A percentile compares a stretch with the other conserved stretches of the same genome.
phyloP scores from a whole-genome alignment of 2,113 vertebrate species.

The Chinchilla lanigera region DNA sequence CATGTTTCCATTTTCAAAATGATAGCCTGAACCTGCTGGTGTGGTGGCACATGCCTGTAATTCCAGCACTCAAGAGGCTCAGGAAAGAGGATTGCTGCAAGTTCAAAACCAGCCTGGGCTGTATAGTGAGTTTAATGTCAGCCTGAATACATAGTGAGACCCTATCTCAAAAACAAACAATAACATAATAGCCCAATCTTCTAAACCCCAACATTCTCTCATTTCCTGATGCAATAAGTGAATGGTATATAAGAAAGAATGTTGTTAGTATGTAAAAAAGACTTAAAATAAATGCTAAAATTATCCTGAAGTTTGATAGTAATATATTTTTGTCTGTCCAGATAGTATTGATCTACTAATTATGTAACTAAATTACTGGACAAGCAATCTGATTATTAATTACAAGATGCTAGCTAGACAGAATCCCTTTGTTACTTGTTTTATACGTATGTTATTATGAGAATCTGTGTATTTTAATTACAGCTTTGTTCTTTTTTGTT shows the following conservation, averaged over 20 bases:
- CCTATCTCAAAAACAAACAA: not conserved
- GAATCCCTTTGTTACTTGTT: not conserved
- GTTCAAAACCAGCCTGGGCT: not conserved
- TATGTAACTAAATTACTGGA: constrained; percentile 13
- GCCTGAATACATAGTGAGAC: not conserved
- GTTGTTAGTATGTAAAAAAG: constrained; percentile 13
- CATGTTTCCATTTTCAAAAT: constrained; percentile 27
- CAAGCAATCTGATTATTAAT: constrained; percentile 49
- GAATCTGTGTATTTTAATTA: constrained; percentile 31
- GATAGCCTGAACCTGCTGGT: not conserved
- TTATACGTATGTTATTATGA: not conserved
- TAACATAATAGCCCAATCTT: not conserved
- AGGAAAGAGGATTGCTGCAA: not conserved
- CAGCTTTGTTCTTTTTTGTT: constrained; percentile 77
- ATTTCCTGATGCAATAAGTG: constrained; percentile 51
- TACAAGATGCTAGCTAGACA: not conserved
- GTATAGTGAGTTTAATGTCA: not conserved
- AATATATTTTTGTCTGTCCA: constrained; percentile 36
- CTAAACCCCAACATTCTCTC: constrained; percentile 19
- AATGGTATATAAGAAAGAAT: not conserved
- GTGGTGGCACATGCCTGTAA: not conserved
- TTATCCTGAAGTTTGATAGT: not conserved
- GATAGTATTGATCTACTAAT: not conserved
- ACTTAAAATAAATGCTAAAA: constrained; percentile 19
- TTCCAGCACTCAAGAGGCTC: not conserved